Evolutionary conservation across 2,113 vertebrate genomes (phyloP).

Genomic region (Alligator sinensis): DNA sequence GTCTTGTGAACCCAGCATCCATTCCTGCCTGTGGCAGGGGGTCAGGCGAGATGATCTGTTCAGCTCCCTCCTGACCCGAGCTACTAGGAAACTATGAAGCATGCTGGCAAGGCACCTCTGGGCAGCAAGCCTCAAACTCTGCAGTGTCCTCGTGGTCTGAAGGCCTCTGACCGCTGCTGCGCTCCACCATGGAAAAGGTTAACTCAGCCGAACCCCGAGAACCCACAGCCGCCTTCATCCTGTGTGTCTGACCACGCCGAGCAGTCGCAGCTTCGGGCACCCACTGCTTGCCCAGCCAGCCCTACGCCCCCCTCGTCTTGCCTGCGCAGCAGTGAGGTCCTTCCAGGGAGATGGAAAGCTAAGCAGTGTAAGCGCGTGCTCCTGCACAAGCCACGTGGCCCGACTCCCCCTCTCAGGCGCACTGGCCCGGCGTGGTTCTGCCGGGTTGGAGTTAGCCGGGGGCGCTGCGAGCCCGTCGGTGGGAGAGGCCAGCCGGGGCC

Average conservation of each 20-base stretch:
- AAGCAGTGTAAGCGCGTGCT: no score
- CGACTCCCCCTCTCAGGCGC: no score
- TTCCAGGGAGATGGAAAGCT: no score
- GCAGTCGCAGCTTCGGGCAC: neutral
- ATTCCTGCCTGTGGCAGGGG: no score
- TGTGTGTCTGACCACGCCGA: neutral
- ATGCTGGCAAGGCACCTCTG: neutral
- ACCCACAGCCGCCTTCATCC: neutral
- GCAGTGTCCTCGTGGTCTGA: accelerated
- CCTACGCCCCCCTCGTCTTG: accelerated
- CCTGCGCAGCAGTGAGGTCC: neutral
- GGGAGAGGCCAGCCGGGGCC: neutral
- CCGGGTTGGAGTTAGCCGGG: neutral
- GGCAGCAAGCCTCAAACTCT: neutral
- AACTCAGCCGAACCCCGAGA: neutral
- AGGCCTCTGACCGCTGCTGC: neutral
- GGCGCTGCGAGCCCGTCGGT: no score
- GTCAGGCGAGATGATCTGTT: no score
- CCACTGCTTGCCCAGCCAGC: neutral
- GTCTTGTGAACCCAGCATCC: no score
- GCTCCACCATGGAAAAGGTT: neutral
- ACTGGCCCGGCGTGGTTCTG: no score
- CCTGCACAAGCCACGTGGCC: no score
- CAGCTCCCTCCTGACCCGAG: no score
- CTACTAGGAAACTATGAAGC: no score